phyloP scores from a whole-genome alignment of 2,113 vertebrate genomes.

The Brachionichthys hirsutus region DNA sequence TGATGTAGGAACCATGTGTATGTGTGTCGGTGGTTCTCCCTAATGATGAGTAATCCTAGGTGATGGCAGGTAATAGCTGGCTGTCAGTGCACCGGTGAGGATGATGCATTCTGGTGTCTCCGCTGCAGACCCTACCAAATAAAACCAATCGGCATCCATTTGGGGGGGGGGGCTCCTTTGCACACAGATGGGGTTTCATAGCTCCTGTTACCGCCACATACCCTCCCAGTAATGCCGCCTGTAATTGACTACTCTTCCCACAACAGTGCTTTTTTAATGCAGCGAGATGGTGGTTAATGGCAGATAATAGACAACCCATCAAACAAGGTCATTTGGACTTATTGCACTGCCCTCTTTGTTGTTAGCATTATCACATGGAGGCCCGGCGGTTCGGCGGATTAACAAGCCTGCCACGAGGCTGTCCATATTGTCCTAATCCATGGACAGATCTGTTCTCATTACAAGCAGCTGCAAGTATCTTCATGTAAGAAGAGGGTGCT shows the following conservation, averaged over 20 bases:
- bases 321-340: constrained; percentile 30
- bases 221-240: constrained; percentile 22
- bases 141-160: constrained; percentile 33
- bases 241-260: constrained; percentile 51
- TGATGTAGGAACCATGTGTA: constrained; percentile 11
- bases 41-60: constrained; percentile 59
- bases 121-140: constrained; percentile 7
- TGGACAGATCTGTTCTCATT: constrained; percentile 5
- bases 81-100: constrained; percentile 24
- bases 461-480: neutral
- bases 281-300: constrained; percentile 56
- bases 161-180: constrained; percentile 50
- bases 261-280: constrained; percentile 43
- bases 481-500: neutral
- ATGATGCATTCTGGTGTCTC: constrained; percentile 49
- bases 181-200: constrained; percentile 62
- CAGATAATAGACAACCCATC: constrained; percentile 40
- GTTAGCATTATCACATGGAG: constrained; percentile 22
- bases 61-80: constrained; percentile 61
- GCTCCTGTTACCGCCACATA: constrained; percentile 50
- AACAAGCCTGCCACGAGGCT: constrained; percentile 10
- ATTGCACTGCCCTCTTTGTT: constrained; percentile 9
- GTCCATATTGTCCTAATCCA: constrained; percentile 18
- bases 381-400: constrained; percentile 2
- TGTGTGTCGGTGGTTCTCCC: constrained; percentile 17